A percentile compares a stretch with the other conserved stretches of the same genome.
phyloP scores from a whole-genome alignment of 2,113 vertebrate genomes.

The Pollimyrus isidori region DNA sequence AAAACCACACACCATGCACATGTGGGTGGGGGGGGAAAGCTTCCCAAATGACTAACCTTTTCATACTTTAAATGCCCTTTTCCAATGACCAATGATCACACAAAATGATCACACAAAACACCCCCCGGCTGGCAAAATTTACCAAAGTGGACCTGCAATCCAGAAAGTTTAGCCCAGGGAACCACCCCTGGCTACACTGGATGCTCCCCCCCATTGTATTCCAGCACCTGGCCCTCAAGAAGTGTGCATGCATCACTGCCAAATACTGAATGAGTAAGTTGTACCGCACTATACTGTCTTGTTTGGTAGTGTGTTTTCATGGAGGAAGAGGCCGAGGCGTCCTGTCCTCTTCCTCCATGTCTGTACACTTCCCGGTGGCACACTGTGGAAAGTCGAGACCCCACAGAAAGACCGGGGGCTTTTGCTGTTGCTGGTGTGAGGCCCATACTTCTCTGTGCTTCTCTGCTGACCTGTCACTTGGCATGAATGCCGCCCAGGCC shows the following conservation, averaged over 20 bases:
- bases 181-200: neutral
- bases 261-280: neutral
- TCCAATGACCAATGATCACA: neutral
- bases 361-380: neutral
- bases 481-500: neutral
- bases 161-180: neutral
- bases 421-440: neutral
- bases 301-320: neutral
- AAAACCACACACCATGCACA: neutral
- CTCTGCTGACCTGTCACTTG: constrained; percentile 1
- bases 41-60: neutral
- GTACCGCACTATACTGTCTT: too few relatives aligned
- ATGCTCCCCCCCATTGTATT: neutral
- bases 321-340: too few relatives aligned
- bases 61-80: neutral
- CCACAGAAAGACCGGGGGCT: too few relatives aligned
- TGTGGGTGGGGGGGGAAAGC: neutral
- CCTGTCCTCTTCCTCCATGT: neutral
- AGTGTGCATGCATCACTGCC: neutral
- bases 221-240: neutral
- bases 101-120: neutral
- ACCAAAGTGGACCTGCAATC: neutral
- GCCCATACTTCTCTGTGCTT: neutral
- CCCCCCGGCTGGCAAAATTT: neutral
- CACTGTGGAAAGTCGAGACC: neutral